Evolutionary conservation across 2,113 vertebrate genomes (phyloP).

Genomic region (Fregata magnificens): DNA sequence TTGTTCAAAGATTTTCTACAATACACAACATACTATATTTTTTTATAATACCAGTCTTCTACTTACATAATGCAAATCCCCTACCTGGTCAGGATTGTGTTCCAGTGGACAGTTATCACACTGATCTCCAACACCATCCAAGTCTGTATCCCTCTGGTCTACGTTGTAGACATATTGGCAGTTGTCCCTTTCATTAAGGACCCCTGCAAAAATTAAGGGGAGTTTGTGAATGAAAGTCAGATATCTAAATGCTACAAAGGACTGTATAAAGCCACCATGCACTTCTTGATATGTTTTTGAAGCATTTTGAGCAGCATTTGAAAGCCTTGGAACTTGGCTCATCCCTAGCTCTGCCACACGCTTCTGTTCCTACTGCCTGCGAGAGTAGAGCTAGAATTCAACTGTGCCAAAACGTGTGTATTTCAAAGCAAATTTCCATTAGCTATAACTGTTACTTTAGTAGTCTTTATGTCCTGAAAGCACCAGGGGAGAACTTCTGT

Average conservation of each 20-base stretch:
- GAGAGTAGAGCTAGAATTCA: background rate
- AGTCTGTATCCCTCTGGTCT: conserved; percentile 93
- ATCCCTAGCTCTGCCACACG: background rate
- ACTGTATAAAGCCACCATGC: background rate
- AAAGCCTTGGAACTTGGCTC: background rate
- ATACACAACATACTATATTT: background rate
- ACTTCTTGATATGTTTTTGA: background rate
- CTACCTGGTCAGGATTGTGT: conserved; percentile 97
- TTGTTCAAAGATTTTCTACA: background rate
- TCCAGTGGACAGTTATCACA: conserved; percentile 98
- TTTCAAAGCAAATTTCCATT: background rate
- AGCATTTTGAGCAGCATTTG: background rate
- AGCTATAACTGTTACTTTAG: background rate
- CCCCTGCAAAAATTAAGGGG: conserved; percentile 71
- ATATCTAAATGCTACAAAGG: background rate
- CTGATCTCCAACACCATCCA: conserved; percentile 96
- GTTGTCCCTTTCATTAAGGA: conserved; percentile 95
- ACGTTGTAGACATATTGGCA: conserved; percentile 97
- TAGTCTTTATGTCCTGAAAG: background rate
- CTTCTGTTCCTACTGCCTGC: background rate
- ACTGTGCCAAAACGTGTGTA: background rate
- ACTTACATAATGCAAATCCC: background rate
- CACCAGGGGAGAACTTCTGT: background rate
- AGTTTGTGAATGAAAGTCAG: background rate
- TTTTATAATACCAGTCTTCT: background rate